Evolutionary conservation across 30 jellyfish, hydroid and myxozoan genomes (phyloP).

Genomic region (Aurelia aurita complex sp. Pacific): DNA sequence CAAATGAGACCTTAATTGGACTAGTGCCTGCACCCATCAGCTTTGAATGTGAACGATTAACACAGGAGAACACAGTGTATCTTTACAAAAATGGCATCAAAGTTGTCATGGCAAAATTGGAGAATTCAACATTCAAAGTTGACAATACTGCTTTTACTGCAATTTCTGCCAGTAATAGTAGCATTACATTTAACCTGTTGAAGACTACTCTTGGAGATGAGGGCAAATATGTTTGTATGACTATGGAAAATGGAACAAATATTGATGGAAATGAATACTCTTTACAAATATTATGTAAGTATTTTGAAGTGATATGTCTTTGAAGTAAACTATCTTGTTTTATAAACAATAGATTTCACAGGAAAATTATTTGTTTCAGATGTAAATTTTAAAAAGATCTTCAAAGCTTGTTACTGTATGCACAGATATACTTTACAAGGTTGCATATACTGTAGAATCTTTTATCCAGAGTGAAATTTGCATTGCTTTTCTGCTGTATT

Average conservation of each 20-base stretch:
- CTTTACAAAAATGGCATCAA: background rate
- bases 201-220: conserved; percentile 13
- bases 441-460: too few species aligned
- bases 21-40: too few species aligned
- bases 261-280: conserved; percentile 18
- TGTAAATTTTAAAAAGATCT: too few species aligned
- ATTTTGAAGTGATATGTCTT: background rate
- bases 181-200: background rate
- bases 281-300: conserved; percentile 35
- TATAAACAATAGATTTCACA: too few species aligned
- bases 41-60: too few species aligned
- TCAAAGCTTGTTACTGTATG: too few species aligned
- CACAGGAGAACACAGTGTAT: background rate
- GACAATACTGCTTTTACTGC: conserved; percentile 14
- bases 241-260: background rate
- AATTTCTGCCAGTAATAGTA: background rate
- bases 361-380: too few species aligned
- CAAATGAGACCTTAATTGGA: too few species aligned
- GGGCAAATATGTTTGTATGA: conserved; percentile 41
- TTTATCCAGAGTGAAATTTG: too few species aligned
- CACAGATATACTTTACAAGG: too few species aligned
- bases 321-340: too few species aligned
- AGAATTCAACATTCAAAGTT: conserved; percentile 11
- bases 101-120: background rate
- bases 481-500: too few species aligned